Evolutionary conservation across 2,797 vertebrate species (phyloP), one percentile per base, ranked within the genome.

Genomic region (Sphenopsis melanotis): DNA sequence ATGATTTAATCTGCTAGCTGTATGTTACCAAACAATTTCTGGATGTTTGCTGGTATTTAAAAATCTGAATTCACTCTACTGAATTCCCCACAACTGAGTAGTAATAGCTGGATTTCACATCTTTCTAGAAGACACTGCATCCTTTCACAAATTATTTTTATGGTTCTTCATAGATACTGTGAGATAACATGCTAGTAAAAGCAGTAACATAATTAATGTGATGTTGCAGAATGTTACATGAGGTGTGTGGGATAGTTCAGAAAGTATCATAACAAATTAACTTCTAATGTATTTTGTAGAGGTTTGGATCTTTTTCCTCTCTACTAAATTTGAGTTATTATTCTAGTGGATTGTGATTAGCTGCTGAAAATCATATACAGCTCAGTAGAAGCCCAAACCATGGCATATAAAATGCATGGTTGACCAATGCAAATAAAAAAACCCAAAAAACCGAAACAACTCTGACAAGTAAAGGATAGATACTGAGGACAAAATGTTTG

Each of bases 381-480:
- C 26, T 69, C 59, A 76, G 42, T 17, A 81, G 72, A 92, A 90
- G 53, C 27, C 7, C 34, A 82, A 61, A 65, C 39, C 16, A 41
- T 27, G 23, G 12, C 55, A 34, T 37, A n/a, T 65, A 36, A 72
- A 82, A 69, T 85, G 34, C 49, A 22, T 72, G n/a, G 30, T 30
- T 76, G 20, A 68, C 72, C 22, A 65, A 12, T 61, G 36, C 61
- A 44, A 84, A 65, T 56, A 52, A 63, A 53, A 47, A 46, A 37
- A 2, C 8, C 1, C 17, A 27, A 49, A 49, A 49, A 27, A 27
- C 49, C 1, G 0, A 34, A 49, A 24, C 4, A 20, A 44, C 19
- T 70, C 61, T 77, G 47, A 70, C 36, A 81, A 66, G 20, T 85
- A 83, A 76, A 65, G 30, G 12, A 7, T 63, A 93, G n/a, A 44